Evolutionary conservation across 2,113 vertebrate genomes (phyloP), one percentile per base, ranked within the genome.

Genomic region (Rhabdomys dilectus): DNA sequence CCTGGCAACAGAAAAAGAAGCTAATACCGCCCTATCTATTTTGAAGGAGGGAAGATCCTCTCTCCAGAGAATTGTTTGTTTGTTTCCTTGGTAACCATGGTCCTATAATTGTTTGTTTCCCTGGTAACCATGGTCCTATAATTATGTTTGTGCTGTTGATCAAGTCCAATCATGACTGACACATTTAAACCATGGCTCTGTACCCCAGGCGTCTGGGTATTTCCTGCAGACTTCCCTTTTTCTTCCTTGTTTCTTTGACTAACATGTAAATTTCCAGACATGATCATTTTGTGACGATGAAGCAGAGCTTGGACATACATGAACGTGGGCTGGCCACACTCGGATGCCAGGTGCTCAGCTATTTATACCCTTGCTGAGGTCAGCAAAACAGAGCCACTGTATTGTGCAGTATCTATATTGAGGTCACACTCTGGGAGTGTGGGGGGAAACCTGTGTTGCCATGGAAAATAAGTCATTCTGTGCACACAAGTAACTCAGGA

Each of bases 171-270:
- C 12, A 3, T 11, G 10, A 16, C 11, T 7, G 24, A 68, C 22
- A 9, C 2, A 5, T 68, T 70, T 22, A 15, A 56, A 0, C 26
- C 1, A 0, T 8, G 53, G 19, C 60, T 29, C 51, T 7, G 2
- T 34, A 60, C 53, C 42, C 7, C 0, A 1, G 24, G 22, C 4
- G 0, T 48, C 66, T 22, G 31, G 21, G 7, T 51, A 6, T 21
- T 31, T 39, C 45, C 85, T 68, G 7, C 13, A 1, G n/a, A 8
- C 15, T 31, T 51, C 21, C n/a, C 62, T 62, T 62, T 21, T 80
- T 68, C 81, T 73, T 22, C 53, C 3, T 56, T 34, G 3, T 87
- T 77, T 16, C 10, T 13, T 11, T 51, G 77, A 53, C 0, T 6
- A 72, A 42, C 26, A 0, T 22, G 2, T n/a, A 31, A 11, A 29